Base-by-base conservation (phyloP, 2,888 invertebrate genomes). In the Papilio protenor region DNA sequence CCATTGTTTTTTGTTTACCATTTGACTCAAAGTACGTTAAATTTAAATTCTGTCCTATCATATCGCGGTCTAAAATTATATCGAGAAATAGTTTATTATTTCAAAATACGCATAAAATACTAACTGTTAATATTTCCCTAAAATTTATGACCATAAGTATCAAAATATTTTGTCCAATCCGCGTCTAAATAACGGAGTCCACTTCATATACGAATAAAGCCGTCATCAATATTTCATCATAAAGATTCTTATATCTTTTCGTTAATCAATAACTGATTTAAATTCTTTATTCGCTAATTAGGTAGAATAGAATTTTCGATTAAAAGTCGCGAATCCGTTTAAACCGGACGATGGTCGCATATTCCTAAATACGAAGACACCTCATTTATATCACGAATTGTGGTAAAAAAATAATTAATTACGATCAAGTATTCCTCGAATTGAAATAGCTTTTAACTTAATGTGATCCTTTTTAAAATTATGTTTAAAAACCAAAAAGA, bases 281-380 rank as follows among this genome's bases (percentile, higher is more conserved):
- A 69, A 73, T 77, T 59, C 33, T 57, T 73, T 49, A 45, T 73
- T 69, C 45, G 57, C 66, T 57, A 57, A 73, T 73, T 69, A 77
- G 69, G 18, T n/a, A 33, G 69, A 77, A 77, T 70, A 70, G 61
- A 70, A 57, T 61, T 69, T 73, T 73, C 45, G 52, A 66, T 47
- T 77, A 23, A 8, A 71, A 70, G 18, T 33, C 16, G 59, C 52
- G 40, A 52, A 74, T 57, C 14, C 33, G 18, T 47, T 33, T 55
- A 27, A 40, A 77, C 77, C 77, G 77, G 77, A 77, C 66, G 49
- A 59, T 69, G 1, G 11, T 52, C 57, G 74, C 57, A 77, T 77
- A 71, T 49, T 71, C 52, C 27, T 52, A 2, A 52, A 70, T n/a
- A 33, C 27, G 61, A 45, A 40, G 33, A n/a, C 45, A 69, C 66